Evolutionary conservation across 2,888 invertebrate genomes (phyloP), one percentile per base, ranked within the genome.

Genomic region (Isoperla grammatica): DNA sequence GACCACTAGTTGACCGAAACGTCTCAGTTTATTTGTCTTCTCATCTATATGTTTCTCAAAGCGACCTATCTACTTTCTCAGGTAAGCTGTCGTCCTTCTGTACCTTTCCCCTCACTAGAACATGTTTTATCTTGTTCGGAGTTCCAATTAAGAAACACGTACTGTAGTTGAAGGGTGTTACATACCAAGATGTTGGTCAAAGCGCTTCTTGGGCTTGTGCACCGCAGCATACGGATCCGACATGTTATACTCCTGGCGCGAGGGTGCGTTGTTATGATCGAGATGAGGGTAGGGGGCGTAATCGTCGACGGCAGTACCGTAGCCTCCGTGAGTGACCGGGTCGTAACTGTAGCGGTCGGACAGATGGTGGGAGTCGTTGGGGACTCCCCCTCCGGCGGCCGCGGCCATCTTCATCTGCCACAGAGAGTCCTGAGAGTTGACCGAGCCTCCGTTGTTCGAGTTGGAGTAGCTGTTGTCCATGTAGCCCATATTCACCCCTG

Each of bases 381-480:
- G 37, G 46, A 83, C 84, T 56, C 84, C 84, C 67, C 83, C 83
- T 69, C 84, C 86, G 11, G 82, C 80, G 2, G 81, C 82, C n/a
- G 87, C 88, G 1, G 88, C 88, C 83, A 88, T 88, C 76, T 94
- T 94, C 83, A 93, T 88, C 76, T 93, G 93, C 94, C 95, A 93
- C 70, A 95, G 77, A 40, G 94, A 94, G 74, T 94, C 93, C 75
- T 94, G 94, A 3, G 93, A 94, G 78, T 95, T 93, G 60, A 94
- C 93, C 69, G 93, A 93, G 67, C 94, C 94, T n/a, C 93, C 93
- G 74, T 93, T 92, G 78, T 93, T 93, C 62, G 92, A 93, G 74
- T 93, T 93, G 61, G 92, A 90, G 76, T 93, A 93, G 74, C 90
- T 91, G 76, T 91, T 91, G 74, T 93, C 93, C 77, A 91, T 85